Conservation (phyloP, 2,113 vertebrate genomes). For the Tupaia chinensis region DNA sequence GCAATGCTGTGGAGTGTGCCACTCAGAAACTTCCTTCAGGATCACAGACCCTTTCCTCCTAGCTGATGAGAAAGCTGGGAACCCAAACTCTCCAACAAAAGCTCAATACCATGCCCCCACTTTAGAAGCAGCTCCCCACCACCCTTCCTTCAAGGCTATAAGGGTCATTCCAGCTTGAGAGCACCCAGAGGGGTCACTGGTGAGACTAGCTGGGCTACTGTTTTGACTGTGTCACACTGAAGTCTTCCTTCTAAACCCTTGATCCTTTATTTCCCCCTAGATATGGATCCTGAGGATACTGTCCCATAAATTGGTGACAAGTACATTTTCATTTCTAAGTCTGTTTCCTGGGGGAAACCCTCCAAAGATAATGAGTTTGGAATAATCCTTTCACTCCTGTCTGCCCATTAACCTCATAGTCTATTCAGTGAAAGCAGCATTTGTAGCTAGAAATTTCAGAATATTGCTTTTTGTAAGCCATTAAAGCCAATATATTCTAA, state of each 20-base stretch:
- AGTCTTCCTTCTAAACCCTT: not conserved
- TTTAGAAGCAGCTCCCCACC: no score
- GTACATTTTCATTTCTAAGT: not conserved
- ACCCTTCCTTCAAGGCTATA: not conserved
- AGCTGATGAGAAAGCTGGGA: not conserved
- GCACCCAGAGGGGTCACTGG: accelerated
- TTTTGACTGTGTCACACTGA: not conserved
- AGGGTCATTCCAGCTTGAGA: not conserved
- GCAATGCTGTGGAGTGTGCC: not conserved
- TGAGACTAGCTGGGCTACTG: accelerated
- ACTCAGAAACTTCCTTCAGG: not conserved
- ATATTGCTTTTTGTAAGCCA: slow-evolving; percentile 55
- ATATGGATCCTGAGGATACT: not conserved
- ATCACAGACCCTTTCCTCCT: not conserved
- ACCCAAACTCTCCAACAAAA: not conserved
- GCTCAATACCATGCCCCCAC: not conserved
- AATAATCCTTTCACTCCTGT: not conserved
- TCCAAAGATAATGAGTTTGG: not conserved
- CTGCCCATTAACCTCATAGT: not conserved
- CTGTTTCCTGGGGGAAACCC: not conserved
- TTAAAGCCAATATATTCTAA: slow-evolving; percentile 42
- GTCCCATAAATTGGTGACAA: not conserved
- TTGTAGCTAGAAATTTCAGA: slow-evolving; percentile 51
- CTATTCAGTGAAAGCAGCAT: slow-evolving; percentile 30
- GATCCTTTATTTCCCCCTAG: not conserved